Evolutionary conservation across 2,113 vertebrate species (phyloP), one percentile per base, ranked within the genome.

Genomic region (Xiphorhynchus elegans): DNA sequence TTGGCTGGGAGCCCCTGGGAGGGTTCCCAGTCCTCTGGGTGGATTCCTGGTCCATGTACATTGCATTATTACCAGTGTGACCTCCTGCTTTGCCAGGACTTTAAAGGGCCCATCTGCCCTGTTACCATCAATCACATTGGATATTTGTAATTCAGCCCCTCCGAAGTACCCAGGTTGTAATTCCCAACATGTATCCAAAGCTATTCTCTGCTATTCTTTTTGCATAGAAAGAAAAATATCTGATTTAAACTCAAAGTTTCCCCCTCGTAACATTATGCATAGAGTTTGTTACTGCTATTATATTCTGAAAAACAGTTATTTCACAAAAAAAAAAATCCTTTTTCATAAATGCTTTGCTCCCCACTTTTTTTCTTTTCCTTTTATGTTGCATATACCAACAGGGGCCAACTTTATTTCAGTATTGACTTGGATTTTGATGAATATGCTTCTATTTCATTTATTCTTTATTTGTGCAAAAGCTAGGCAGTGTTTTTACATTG

Each of bases 401-500:
- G 96, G 75, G 96, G 91, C 95, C 94, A 93, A 84, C 95, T 96
- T 97, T 96, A 96, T 96, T 94, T 97, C 93, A 89, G 79, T 94
- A 96, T 96, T 94, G 96, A 97, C 95, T 96, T 97, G 95, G 80
- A 97, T 95, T 92, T 97, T 97, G 95, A 98, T 96, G 95, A 98
- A 98, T 96, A 96, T 96, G 84, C 84, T 97, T 97, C 96, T 97
- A 91, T 97, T 97, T 96, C 95, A 96, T 97, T 97, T 96, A 95
- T 96, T 84, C 83, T 97, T 97, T 97, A 97, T 97, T 97, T 97
- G 97, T 94, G 77, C 72, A 97, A 96, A 97, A 97, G 81, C 96
- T 95, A 97, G 93, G 89, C 84, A 95, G 95, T 95, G 92, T 95
- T 96, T 96, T 97, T 96, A 97, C 95, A 97, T 96, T 95, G 96